Percentiles rank a stretch among this genome's conserved stretches.
Evolutionary conservation across 2,113 vertebrate species (phyloP).

Genomic region (Salvelinus fontinalis): DNA sequence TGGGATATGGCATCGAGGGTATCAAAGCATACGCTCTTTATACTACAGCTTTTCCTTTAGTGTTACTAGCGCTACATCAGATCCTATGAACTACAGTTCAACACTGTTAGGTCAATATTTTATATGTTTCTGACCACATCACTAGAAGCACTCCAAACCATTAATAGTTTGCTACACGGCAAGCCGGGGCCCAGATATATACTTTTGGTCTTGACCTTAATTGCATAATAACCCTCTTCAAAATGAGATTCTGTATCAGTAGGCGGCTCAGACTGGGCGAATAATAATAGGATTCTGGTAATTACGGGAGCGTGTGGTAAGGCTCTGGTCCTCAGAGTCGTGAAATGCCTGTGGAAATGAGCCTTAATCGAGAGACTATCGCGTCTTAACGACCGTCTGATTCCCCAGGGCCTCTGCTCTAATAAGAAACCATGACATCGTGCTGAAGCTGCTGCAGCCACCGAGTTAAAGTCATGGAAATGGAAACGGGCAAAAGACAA

Average conservation of each 20-base stretch:
- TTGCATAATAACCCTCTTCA: background rate
- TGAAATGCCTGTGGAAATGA: constrained; percentile 4
- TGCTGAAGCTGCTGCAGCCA: background rate
- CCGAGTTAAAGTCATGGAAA: too few relatives aligned
- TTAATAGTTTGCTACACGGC: background rate
- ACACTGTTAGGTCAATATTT: background rate
- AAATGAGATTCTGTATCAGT: constrained; percentile 12
- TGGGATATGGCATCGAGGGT: constrained; percentile 31
- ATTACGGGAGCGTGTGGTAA: background rate
- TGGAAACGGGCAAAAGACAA: too few relatives aligned
- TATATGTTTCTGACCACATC: background rate
- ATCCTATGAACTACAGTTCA: constrained; percentile 21
- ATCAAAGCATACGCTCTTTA: constrained; percentile 44
- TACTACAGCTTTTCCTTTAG: constrained; percentile 13
- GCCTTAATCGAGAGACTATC: constrained; percentile 12
- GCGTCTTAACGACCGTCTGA: background rate
- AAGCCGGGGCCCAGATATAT: background rate
- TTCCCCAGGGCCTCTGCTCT: background rate
- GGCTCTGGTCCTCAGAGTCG: background rate
- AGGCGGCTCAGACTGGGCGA: background rate
- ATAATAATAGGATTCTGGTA: constrained; percentile 7
- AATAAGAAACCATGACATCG: background rate
- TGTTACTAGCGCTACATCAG: constrained; percentile 19
- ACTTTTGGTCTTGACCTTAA: background rate
- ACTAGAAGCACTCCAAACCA: background rate